Conservation (phyloP, 2,888 invertebrate species). For the Amiota mariae region DNA sequence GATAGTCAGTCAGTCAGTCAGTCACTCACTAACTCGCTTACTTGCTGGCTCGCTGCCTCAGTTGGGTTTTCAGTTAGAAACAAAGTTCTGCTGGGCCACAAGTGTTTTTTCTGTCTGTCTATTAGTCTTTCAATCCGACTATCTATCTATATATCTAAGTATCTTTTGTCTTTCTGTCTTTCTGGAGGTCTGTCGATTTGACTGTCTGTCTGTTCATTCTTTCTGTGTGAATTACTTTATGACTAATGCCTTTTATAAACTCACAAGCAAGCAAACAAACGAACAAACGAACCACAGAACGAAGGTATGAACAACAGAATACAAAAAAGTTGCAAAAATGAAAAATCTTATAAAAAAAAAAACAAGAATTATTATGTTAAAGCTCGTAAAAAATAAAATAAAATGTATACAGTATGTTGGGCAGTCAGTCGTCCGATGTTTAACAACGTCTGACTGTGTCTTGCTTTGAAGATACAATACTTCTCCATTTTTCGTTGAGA, state of each 20-base stretch:
- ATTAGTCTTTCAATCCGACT: neutral
- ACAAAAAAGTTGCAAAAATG: conserved; percentile 11
- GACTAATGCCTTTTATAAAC: conserved; percentile 41
- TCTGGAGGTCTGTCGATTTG: neutral
- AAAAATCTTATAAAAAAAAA: conserved; percentile 22
- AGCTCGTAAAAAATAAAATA: conserved; percentile 21
- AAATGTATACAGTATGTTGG: neutral
- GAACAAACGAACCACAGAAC: neutral
- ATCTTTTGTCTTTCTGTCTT: neutral
- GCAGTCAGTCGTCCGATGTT: conserved; percentile 19
- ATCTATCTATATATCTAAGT: neutral
- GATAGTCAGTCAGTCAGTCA: neutral
- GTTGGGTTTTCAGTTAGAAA: neutral
- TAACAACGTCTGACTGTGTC: conserved; percentile 16
- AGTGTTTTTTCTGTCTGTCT: no score
- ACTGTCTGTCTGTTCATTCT: neutral
- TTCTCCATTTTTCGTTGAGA: no score
- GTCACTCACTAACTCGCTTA: neutral
- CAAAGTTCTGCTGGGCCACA: neutral
- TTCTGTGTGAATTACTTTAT: conserved; percentile 34
- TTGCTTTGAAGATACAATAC: no score
- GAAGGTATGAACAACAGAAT: neutral
- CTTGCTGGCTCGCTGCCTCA: no score
- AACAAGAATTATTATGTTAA: conserved; percentile 16
- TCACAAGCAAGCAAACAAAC: conserved; percentile 21